Percentiles rank a stretch among this genome's conserved stretches.
phyloP scores from a whole-genome alignment of 2,888 invertebrate genomes.

The Elysia crispata region DNA sequence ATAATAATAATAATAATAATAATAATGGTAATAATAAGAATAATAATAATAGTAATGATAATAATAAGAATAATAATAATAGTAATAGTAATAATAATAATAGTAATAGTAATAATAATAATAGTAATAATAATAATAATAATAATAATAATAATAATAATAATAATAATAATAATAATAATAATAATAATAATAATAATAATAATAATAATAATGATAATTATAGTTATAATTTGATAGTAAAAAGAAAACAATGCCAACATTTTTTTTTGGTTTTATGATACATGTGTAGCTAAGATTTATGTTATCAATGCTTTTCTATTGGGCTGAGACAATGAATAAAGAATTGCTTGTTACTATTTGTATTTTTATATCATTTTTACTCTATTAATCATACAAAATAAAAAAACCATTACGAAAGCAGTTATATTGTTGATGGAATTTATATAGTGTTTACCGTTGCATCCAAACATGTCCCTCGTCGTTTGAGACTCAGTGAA shows the following conservation, averaged over 20 bases:
- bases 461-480: constrained; percentile 37
- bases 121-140: not conserved
- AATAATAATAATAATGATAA: constrained; percentile 16
- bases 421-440: too few relatives aligned
- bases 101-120: not conserved
- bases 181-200: not conserved
- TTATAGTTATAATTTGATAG: not conserved
- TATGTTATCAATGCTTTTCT: too few relatives aligned
- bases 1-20: constrained; percentile 17
- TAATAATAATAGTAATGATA: constrained; percentile 20
- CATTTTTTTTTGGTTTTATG: too few relatives aligned
- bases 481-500: constrained; percentile 44
- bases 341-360: too few relatives aligned
- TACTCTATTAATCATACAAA: too few relatives aligned
- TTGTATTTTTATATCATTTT: too few relatives aligned
- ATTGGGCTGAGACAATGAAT: too few relatives aligned
- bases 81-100: not conserved
- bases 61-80: constrained; percentile 17
- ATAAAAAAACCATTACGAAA: too few relatives aligned
- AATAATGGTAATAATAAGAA: constrained; percentile 15
- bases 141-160: not conserved
- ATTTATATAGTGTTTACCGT: constrained; percentile 26
- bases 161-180: constrained; percentile 17
- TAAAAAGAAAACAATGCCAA: not conserved
- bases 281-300: too few relatives aligned